Evolutionary conservation across 1,140 invertebrate species (phyloP).

Genomic region (Sarcophaga bullata): DNA sequence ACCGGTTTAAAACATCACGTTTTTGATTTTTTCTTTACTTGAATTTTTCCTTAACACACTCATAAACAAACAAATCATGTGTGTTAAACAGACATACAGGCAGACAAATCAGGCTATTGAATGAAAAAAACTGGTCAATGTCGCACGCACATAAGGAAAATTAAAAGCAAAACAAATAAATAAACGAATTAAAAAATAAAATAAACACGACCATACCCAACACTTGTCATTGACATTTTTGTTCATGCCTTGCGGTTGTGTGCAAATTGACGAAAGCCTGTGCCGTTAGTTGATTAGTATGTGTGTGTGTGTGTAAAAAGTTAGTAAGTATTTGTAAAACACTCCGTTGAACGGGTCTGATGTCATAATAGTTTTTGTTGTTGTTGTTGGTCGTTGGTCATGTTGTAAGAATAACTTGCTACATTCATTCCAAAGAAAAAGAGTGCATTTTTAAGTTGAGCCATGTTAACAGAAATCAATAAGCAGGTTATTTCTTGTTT

Average conservation of each 20-base stretch:
- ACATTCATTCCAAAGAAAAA: no score
- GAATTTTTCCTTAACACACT: background rate
- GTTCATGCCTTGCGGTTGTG: background rate
- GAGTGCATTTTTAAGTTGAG: background rate
- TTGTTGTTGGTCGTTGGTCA: background rate
- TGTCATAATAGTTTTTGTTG: no score
- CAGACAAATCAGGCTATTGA: background rate
- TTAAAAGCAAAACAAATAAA: background rate
- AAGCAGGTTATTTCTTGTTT: background rate
- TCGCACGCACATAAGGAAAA: constrained; percentile 20
- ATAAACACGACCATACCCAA: background rate
- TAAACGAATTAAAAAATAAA: background rate
- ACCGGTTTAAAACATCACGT: constrained; percentile 10
- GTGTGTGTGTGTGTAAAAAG: background rate
- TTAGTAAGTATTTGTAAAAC: background rate
- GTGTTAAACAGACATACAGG: background rate
- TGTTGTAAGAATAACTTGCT: background rate
- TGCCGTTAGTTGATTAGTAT: background rate
- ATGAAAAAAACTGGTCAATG: constrained; percentile 26
- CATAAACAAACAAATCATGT: background rate
- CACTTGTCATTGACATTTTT: constrained; percentile 10
- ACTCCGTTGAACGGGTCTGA: background rate
- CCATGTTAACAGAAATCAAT: constrained; percentile 2
- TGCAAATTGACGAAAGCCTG: background rate
- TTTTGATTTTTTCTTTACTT: background rate